These are phyloP conservation scores for Orchesella flavescens DNA, from an alignment of 2,888 invertebrate genomes.

Conservation along the genomic window DNA sequence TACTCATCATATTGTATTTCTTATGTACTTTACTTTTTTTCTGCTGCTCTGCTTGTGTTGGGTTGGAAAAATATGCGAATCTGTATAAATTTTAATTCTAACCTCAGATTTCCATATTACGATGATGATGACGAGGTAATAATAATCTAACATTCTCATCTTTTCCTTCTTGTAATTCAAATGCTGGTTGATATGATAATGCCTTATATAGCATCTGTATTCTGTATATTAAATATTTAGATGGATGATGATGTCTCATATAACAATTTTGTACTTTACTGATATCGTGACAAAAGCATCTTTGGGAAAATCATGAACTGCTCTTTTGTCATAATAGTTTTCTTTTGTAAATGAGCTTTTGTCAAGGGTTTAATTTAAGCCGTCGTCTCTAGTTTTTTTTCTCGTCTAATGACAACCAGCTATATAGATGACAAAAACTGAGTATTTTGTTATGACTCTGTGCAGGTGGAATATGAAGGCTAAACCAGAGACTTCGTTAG, in stretches of 20 bases:
- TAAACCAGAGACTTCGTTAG: slow-evolving; percentile 25
- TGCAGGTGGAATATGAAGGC: slow-evolving; percentile 47
- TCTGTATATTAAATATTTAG: no score
- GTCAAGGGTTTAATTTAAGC: no score
- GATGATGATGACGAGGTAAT: slow-evolving; percentile 58
- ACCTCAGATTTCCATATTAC: slow-evolving; percentile 54
- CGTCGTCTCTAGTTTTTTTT: no score
- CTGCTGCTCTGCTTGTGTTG: slow-evolving; percentile 25
- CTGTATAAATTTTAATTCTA: neutral
- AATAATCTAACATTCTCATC: neutral
- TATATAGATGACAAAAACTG: slow-evolving; percentile 1
- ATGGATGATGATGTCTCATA: no score
- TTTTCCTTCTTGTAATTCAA: neutral
- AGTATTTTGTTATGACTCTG: neutral
- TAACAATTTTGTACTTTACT: neutral
- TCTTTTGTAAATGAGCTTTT: neutral
- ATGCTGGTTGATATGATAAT: no score
- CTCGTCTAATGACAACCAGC: no score
- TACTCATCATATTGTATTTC: neutral
- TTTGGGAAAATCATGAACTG: slow-evolving; percentile 9
- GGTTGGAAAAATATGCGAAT: neutral
- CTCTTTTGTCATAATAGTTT: neutral
- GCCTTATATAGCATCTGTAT: no score
- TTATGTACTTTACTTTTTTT: slow-evolving; percentile 11
- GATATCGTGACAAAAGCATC: slow-evolving; percentile 32